Conservation (phyloP, 2,888 invertebrate genomes). For the Aproaerema taeniolella region DNA sequence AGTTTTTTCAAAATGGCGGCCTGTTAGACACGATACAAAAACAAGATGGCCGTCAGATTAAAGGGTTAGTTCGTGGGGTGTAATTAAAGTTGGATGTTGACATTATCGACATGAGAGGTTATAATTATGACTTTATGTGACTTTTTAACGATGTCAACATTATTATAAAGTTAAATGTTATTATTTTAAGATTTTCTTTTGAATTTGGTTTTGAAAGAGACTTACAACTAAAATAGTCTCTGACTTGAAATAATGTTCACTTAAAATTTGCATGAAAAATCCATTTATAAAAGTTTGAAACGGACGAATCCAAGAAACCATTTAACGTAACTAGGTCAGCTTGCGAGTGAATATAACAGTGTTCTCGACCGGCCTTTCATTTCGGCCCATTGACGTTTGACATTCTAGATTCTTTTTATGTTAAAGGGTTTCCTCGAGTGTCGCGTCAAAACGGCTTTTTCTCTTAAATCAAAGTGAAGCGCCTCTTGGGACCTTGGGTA, state of each 20-base stretch:
- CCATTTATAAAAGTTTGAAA: no score
- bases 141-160: background rate
- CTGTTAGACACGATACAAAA: slow-evolving; percentile 62
- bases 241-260: no score
- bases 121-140: background rate
- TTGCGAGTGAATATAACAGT: background rate
- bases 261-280: no score
- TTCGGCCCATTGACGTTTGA: slow-evolving; percentile 30
- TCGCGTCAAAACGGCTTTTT: slow-evolving; percentile 63
- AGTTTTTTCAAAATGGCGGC: slow-evolving; percentile 75
- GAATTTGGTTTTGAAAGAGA: background rate
- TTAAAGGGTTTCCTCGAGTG: slow-evolving; percentile 42
- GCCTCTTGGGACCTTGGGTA: slow-evolving; percentile 62
- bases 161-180: background rate
- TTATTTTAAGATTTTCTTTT: no score
- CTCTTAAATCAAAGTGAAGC: slow-evolving; percentile 73
- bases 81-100: slow-evolving; percentile 21
- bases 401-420: slow-evolving; percentile 39
- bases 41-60: slow-evolving; percentile 58
- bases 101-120: background rate
- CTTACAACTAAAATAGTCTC: no score
- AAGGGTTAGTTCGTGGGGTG: slow-evolving; percentile 43
- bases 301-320: slow-evolving; percentile 5
- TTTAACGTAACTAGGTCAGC: slow-evolving; percentile 8
- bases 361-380: slow-evolving; percentile 23